These are phyloP conservation scores for Esox masquinongy DNA, from an alignment of 2,797 vertebrate genomes.

Conservation along the genomic window DNA sequence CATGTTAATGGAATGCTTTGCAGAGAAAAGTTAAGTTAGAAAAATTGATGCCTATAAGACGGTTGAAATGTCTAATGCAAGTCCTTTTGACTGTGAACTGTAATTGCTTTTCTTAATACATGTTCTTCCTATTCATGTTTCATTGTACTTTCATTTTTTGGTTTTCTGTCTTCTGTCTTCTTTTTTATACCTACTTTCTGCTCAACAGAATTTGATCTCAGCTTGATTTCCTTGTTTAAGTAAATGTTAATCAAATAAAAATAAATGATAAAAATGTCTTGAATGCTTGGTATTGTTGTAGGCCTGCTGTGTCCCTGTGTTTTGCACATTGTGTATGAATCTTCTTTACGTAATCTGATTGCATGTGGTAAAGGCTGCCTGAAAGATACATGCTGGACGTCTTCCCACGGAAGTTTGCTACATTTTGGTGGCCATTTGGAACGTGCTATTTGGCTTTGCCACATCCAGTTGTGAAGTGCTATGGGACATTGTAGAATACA, in stretches of 20 bases:
- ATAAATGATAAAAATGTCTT: not conserved
- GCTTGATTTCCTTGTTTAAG: too few species aligned
- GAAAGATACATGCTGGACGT: not conserved
- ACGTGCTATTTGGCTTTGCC: conserved; percentile 50
- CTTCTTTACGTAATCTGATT: not conserved
- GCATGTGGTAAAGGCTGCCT: not conserved
- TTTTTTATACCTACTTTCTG: too few species aligned
- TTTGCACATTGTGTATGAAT: not conserved
- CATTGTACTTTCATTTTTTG: too few species aligned
- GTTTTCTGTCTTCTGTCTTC: too few species aligned
- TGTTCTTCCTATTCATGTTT: not conserved
- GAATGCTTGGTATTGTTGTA: not conserved
- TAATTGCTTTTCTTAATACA: too few species aligned
- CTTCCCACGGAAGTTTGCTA: conserved; percentile 33
- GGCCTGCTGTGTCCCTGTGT: not conserved
- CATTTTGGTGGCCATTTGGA: conserved; percentile 61
- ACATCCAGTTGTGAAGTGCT: conserved; percentile 31
- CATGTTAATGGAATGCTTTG: too few species aligned
- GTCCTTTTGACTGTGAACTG: too few species aligned
- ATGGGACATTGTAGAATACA: conserved; percentile 23
- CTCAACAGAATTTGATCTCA: too few species aligned
- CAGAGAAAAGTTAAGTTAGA: too few species aligned
- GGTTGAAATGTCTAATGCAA: too few species aligned
- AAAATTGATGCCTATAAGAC: too few species aligned
- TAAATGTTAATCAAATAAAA: too few species aligned